Base-by-base conservation (phyloP, 37 sponge, comb jelly and placozoan genomes). In the Ianthella basta region DNA sequence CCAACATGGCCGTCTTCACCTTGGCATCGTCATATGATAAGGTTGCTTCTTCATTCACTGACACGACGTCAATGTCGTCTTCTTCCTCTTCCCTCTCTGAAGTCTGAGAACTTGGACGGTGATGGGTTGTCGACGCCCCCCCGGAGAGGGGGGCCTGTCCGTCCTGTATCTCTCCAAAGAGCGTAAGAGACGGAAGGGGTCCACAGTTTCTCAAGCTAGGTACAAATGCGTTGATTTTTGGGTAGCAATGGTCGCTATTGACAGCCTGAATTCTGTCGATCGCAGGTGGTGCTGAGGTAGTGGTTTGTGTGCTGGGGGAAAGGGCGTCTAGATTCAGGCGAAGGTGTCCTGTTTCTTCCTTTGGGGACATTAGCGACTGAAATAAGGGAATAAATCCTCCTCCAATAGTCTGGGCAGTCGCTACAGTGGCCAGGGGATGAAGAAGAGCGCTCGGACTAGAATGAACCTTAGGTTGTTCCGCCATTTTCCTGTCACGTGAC, bases 1-100 rank as follows among this genome's bases (percentile, higher is more conserved):
- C 94, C 56, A 90, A 40, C 94, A 94, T 94, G 21, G 90, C 87
- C 33, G 73, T 80, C 18, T 70, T 36, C 80, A 94, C 94, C 63
- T 94, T 86, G 21, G 29, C 32, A 8, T 80, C 80, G 34, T 86
- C 55, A 27, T 72, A 84, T 29, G 41, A 83, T 53, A 36, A 44
- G 60, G 84, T 81, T 59, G 87, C 83, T 39, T 74, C 83, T 16
- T 32, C 74, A 13, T 83, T 25, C 25, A 75, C 21, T 41, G 78
- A 75, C 0, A 40, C 83, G 39, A 30, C 74, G 41, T 70, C 84
- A 59, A 27, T 38, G 5, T 56, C 79, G 56, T 34, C 84, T 1
- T 27, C 83, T 30, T 68, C 83, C 74, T 53, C 74, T 54, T 72
- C 84, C 8, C 56, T 74, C 0, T 25, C 53, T 15, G 21, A 0